Evolutionary conservation across 2,888 invertebrate genomes (phyloP), one percentile per base, ranked within the genome.

Genomic region (Epirrhoe alternata): DNA sequence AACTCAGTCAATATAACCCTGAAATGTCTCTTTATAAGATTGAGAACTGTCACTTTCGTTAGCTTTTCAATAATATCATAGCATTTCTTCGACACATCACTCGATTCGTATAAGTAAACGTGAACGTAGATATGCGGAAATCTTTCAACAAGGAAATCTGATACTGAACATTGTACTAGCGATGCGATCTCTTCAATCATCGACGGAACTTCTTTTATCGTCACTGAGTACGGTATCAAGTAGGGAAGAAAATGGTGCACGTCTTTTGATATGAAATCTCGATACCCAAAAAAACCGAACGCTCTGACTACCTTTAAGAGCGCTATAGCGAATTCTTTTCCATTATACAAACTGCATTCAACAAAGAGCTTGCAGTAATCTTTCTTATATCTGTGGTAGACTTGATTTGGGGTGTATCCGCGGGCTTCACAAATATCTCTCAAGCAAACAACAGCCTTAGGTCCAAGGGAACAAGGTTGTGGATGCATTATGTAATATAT

Each of bases 91-190:
- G 94, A 94, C 10, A 94, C 87, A 24, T 94, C 94, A 1, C 93
- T 90, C 0, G 91, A 81, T 82, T 96, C 95, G 45, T 95, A 95
- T 61, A 97, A 87, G 79, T 95, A 95, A 2, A 96, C 89, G 71
- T 97, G 94, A 0, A 96, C 94, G 73, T 96, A 97, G 57, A 96
- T 95, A 56, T 95, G 94, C 57, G 96, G 94, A 78, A 96, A 96
- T 64, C 96, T 95, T 62, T 94, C 94, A 1, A 94, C 91, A 12
- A 97, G 87, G 73, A 96, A 94, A 47, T 95, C 94, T 0, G 94
- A 89, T 17, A 95, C 88, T 3, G 95, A 94, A 67, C 94, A 92
- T 74, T 94, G 94, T 8, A 94, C 94, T 31, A 95, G 81, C 0
- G 90, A 89, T 0, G 95, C 95, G 51, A 96, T 94, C 79, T 96